A percentile compares a stretch with the other conserved stretches of the same genome.
These are phyloP conservation scores for Australoheros scitulus DNA, from an alignment of 2,113 vertebrate genomes.

Conservation along the genomic window DNA sequence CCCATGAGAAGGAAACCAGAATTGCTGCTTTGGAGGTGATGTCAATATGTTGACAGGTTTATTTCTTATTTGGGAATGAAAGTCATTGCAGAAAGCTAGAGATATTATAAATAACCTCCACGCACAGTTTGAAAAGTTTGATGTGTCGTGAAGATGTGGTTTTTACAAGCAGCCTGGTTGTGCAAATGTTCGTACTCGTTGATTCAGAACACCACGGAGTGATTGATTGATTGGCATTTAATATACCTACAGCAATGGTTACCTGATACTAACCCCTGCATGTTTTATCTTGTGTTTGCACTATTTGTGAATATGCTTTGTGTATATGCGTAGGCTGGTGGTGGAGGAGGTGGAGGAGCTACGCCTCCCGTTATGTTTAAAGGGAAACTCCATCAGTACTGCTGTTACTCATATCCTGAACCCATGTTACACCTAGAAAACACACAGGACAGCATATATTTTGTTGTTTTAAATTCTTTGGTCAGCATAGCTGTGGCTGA, in stretches of 20 bases:
- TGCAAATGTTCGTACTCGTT: not conserved
- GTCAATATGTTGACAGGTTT: not conserved
- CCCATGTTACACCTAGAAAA: not conserved
- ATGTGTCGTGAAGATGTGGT: not conserved
- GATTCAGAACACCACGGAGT: not conserved
- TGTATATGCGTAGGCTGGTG: too few species aligned
- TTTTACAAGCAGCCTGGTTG: not conserved
- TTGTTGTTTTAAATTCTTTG: not conserved
- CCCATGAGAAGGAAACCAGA: not conserved
- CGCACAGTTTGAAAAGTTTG: not conserved
- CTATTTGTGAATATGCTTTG: not conserved
- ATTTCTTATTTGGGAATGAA: not conserved
- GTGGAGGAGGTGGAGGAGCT: slow-evolving; percentile 13
- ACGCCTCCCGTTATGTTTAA: slow-evolving; percentile 31
- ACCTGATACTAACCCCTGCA: not conserved
- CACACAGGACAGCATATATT: slow-evolving; percentile 23
- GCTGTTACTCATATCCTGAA: slow-evolving; percentile 27
- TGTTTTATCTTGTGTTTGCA: not conserved
- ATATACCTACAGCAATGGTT: not conserved
- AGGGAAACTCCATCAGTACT: not conserved
- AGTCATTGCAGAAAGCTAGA: not conserved
- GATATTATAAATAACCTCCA: not conserved
- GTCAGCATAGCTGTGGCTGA: slow-evolving; percentile 77
- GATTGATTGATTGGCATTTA: not conserved
- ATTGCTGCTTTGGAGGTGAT: not conserved